Conservation (phyloP, 2,113 vertebrate genomes). For the Protobothrops mucrosquamatus region DNA sequence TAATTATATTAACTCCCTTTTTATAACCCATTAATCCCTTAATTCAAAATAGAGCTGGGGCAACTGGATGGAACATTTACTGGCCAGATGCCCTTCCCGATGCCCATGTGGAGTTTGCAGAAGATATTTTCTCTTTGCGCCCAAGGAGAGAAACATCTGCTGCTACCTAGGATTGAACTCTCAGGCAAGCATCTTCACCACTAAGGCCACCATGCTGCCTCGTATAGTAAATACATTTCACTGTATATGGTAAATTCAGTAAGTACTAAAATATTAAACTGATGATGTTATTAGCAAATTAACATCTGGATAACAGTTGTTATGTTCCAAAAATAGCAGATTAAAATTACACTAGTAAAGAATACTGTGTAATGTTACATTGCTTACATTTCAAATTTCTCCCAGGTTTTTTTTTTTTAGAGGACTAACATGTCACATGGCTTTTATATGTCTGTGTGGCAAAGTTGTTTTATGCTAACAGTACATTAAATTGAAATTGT, state of each 20-base stretch:
- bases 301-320: neutral
- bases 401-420: neutral
- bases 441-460: neutral
- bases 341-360: neutral
- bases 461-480: neutral
- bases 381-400: neutral
- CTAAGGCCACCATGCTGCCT: neutral
- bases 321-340: neutral
- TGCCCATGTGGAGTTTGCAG: no score
- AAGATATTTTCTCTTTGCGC: no score
- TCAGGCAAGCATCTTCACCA: neutral
- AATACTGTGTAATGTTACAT: neutral
- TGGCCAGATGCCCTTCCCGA: neutral
- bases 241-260: neutral
- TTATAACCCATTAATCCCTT: neutral
- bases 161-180: no score
- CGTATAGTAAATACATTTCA: neutral
- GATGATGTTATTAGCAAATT: neutral
- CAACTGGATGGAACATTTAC: neutral
- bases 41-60: neutral
- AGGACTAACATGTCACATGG: neutral
- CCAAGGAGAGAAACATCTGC: no score
- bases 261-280: neutral
- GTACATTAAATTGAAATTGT: neutral
- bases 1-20: neutral